Base-by-base conservation (phyloP, 1,140 invertebrate genomes). In the Maconellicoccus hirsutus region DNA sequence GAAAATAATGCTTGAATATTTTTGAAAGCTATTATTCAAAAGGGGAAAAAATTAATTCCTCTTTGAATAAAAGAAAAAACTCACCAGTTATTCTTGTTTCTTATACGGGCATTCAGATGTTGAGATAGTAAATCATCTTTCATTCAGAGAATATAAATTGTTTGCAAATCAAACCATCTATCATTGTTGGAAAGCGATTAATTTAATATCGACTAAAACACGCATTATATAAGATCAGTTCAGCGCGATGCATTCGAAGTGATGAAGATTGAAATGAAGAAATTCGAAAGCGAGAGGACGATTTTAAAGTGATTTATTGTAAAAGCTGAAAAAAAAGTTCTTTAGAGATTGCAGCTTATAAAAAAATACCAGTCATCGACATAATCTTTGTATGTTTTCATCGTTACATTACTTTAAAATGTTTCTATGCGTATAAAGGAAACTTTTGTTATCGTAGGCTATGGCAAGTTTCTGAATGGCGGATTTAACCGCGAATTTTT, bases 231-330 rank as follows among this genome's bases (percentile, higher is more conserved):
- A 52, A 52, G n/a, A 52, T 52, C 42, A 52, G n/a, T 52, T 52
- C n/a, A 52, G n/a, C n/a, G 42, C 42, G n/a, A 3, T 19, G 42
- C 42, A 52, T 16, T 33, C 42, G 42, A 52, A 52, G n/a, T 14
- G 42, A 52, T 52, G 42, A 52, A 52, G 42, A 52, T 52, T 52
- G 42, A 52, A 52, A 16, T 52, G 42, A 52, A 52, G 4, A 52
- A 52, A 52, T 52, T 16, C n/a, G n/a, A 6, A 6, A 16, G 42
- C 42, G 42, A 52, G n/a, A 19, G 42, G 42, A 52, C 42, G 42
- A 52, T 52, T 52, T 52, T 52, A 19, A 52, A 52, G 42, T 52
- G 42, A 52, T 52, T 52, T 52, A 52, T 52, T 52, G 42, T 19
- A 16, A 52, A 16, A 52, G 4, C 6, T 16, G 42, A 3, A 52